Conservation (phyloP, 2,797 vertebrate species). For the Catharus ustulatus region DNA sequence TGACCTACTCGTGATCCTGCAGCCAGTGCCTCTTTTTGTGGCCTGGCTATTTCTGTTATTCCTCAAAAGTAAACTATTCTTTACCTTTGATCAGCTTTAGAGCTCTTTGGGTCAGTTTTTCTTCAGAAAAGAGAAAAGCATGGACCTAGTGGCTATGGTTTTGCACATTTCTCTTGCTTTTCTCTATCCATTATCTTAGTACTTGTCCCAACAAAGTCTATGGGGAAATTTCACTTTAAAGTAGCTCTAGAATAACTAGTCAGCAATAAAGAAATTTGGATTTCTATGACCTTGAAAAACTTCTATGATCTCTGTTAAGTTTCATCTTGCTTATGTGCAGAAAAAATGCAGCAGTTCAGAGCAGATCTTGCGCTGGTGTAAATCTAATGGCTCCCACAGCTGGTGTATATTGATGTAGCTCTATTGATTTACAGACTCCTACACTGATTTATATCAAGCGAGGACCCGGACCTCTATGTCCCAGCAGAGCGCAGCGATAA, state of each 20-base stretch:
- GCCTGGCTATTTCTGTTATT: neutral
- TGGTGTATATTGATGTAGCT: constrained; percentile 12
- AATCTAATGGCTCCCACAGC: constrained; percentile 37
- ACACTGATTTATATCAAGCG: constrained; percentile 8
- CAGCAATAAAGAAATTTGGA: neutral
- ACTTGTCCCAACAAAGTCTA: neutral
- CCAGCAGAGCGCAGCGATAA: neutral
- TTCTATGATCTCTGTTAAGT: neutral
- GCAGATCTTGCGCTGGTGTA: neutral
- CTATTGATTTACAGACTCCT: constrained; percentile 20
- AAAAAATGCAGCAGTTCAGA: constrained; percentile 5
- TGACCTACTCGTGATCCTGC: neutral
- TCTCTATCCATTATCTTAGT: neutral
- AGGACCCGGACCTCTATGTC: neutral
- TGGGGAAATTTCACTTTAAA: neutral
- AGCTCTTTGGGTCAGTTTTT: neutral
- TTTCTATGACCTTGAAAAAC: neutral
- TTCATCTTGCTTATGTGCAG: neutral
- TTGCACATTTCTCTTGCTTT: neutral
- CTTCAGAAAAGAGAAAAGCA: neutral
- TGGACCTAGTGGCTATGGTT: neutral
- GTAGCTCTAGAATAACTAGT: neutral
- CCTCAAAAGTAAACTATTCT: neutral
- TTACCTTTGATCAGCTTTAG: neutral
- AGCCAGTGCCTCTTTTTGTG: neutral